Evolutionary conservation across 1,140 invertebrate genomes (phyloP), one percentile per base, ranked within the genome.

Genomic region (Samia ricini): DNA sequence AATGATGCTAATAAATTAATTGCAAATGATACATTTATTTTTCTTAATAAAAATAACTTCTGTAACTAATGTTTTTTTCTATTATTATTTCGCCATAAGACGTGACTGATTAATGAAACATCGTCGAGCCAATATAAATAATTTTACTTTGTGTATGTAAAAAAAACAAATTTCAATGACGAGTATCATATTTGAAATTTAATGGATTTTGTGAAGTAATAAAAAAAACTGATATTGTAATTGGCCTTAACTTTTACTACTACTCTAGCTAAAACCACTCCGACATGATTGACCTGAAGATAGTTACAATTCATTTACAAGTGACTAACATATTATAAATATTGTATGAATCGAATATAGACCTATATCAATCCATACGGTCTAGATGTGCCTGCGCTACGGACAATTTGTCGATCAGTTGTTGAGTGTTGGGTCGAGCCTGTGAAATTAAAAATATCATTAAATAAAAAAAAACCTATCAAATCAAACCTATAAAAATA

Each of bases 371-470:
- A 61, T 90, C 85, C 82, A 90, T 81, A 50, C 88, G 78, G 66
- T 90, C 88, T 22, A 90, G 71, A 62, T 90, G 81, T 64, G 83
- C 79, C 66, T 90, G 88, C 68, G 83, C 85, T 48, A 85, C 77
- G 19, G 86, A 78, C 18, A 90, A 66, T 56, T 82, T 78, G 29
- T 90, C 88, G 26, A 90, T 88, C 5, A 90, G 78, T 4, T 75
- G 72, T 64, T 88, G 83, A 4, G 88, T 88, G 60, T 88, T 88
- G 0, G 85, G 81, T 4, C 83, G 79, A 19, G 84, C 76, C 88
- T 88, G 84, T 5, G 79, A 84, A 23, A 15, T 42, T 42, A 42
- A 42, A 8, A 55, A 67, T 61, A 63, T 26, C 8, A 26, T 26
- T 12, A 42, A 42, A 42, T 1, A 12, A 12, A 3, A 42, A 10